A percentile compares a stretch with the other conserved stretches of the same genome.
Evolutionary conservation across 2,113 vertebrate species (phyloP).

Genomic region (Paramormyrops kingsleyae): DNA sequence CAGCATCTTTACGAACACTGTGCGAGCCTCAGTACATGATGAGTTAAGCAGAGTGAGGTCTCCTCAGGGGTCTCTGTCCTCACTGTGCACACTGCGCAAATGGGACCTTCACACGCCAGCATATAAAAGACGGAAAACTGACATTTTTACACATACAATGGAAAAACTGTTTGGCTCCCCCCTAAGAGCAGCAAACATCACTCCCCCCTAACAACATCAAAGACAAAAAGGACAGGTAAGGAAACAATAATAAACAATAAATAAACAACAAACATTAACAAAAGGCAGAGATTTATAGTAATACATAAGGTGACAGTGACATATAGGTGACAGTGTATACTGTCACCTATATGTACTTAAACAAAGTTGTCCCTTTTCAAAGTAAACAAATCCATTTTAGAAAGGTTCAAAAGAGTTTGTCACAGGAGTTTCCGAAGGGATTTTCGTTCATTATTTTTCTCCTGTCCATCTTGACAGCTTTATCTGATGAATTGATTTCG

Average conservation of each 20-base stretch:
- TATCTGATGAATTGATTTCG: conserved; percentile 40
- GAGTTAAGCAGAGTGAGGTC: background rate
- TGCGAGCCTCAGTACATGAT: background rate
- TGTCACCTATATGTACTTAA: background rate
- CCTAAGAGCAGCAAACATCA: background rate
- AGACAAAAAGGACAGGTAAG: background rate
- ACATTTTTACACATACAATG: background rate
- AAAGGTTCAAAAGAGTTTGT: conserved; percentile 14
- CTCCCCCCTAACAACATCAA: background rate
- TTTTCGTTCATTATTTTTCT: conserved; percentile 24
- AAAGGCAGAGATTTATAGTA: background rate
- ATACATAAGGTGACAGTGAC: background rate
- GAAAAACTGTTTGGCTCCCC: background rate
- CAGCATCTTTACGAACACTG: background rate
- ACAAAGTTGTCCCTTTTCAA: background rate
- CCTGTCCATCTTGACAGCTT: conserved; percentile 29
- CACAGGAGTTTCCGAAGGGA: conserved; percentile 24
- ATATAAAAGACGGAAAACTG: background rate
- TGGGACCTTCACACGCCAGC: background rate
- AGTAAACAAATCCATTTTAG: background rate
- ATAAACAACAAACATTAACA: background rate
- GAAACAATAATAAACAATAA: background rate
- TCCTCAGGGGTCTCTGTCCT: background rate
- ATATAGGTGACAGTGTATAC: background rate
- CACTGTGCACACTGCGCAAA: background rate